These are phyloP conservation scores for Petrosia ficiformis DNA, from an alignment of 37 sponge, comb jelly and placozoan genomes.

Conservation along the genomic window DNA sequence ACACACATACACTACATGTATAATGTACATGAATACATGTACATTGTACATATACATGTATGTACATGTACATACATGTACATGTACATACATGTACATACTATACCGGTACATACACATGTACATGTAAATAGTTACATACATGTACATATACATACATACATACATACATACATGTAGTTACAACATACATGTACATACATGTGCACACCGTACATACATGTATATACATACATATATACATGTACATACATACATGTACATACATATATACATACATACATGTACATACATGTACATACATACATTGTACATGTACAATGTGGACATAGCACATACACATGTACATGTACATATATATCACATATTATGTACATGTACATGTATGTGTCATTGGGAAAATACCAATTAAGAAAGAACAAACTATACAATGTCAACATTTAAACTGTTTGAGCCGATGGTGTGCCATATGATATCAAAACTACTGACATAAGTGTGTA, in stretches of 20 bases:
- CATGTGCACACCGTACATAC: too few species aligned
- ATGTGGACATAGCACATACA: neutral
- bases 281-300: neutral
- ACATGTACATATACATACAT: conserved; percentile 7
- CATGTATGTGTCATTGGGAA: too few species aligned
- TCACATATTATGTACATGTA: too few species aligned
- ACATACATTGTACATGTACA: neutral
- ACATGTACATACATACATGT: conserved; percentile 9
- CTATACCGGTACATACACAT: too few species aligned
- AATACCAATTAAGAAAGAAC: too few species aligned
- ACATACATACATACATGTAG: conserved; percentile 11
- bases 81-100: neutral
- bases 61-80: conserved; percentile 5
- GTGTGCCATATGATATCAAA: too few species aligned
- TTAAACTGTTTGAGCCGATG: too few species aligned
- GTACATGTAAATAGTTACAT: neutral
- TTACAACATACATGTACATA: neutral
- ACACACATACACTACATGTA: neutral
- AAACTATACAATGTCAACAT: too few species aligned
- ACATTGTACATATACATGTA: conserved; percentile 9
- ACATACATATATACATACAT: conserved; percentile 6
- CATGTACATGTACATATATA: too few species aligned
- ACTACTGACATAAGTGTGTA: too few species aligned
- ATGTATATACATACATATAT: too few species aligned
- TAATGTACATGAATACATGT: too few species aligned